Conservation (phyloP, 2,113 vertebrate genomes). For the Aphelocoma coerulescens region DNA sequence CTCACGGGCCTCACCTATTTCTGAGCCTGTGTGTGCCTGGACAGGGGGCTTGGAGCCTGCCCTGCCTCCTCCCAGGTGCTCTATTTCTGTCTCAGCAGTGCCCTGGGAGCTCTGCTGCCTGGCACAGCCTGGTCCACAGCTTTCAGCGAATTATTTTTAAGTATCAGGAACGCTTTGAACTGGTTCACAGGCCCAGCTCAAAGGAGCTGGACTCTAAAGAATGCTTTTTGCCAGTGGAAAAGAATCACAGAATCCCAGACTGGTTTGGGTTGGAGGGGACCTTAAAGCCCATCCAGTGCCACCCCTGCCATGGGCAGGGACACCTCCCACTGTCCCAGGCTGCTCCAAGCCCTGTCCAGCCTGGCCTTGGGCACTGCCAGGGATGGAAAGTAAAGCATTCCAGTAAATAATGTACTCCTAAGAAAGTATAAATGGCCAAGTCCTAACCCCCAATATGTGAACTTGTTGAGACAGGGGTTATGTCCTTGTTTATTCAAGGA, state of each 20-base stretch:
- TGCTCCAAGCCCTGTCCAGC: fast-evolving
- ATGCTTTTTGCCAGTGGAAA: not conserved
- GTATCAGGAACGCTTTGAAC: not conserved
- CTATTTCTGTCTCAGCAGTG: not conserved
- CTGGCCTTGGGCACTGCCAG: not conserved
- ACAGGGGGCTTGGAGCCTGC: not conserved
- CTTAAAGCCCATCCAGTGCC: fast-evolving
- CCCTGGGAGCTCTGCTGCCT: not conserved
- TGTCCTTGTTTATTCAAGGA: not conserved
- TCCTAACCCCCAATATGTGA: not conserved
- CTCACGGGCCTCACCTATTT: not conserved
- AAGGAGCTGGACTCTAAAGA: not conserved
- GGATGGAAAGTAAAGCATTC: not conserved
- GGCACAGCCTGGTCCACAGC: not conserved
- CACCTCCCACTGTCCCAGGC: not conserved
- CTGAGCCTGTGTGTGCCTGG: not conserved
- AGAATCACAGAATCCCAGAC: not conserved
- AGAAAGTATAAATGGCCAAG: not conserved
- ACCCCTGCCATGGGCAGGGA: not conserved
- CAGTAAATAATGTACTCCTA: not conserved
- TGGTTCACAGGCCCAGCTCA: not conserved
- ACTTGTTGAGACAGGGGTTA: not conserved
- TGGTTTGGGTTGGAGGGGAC: not conserved
- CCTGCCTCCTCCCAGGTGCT: not conserved
- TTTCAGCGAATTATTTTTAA: not conserved